A percentile compares a stretch with the other conserved stretches of the same genome.
These are phyloP conservation scores for Unio pictorum DNA, from an alignment of 2,888 invertebrate genomes.

Conservation along the genomic window DNA sequence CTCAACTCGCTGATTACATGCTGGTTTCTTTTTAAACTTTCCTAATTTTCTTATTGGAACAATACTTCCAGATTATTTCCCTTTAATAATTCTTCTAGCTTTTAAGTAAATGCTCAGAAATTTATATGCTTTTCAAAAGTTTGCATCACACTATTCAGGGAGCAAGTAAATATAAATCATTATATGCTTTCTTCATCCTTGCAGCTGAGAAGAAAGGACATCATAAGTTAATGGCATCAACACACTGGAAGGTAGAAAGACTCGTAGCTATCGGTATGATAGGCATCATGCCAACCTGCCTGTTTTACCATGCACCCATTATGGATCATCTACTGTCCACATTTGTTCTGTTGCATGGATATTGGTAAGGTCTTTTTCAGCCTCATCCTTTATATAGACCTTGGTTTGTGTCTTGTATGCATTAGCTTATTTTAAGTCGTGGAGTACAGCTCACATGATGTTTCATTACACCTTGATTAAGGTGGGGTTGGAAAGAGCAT, in stretches of 20 bases:
- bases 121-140: too few species aligned
- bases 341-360: conserved; percentile 71
- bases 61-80: too few species aligned
- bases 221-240: conserved; percentile 60
- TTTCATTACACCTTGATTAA: background rate
- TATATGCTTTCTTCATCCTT: conserved; percentile 6
- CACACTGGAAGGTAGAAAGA: conserved; percentile 70
- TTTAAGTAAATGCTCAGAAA: too few species aligned
- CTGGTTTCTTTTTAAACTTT: too few species aligned
- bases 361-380: conserved; percentile 67
- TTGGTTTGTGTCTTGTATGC: background rate
- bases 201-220: conserved; percentile 60
- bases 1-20: too few species aligned
- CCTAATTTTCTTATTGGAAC: too few species aligned
- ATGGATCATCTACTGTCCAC: conserved; percentile 71
- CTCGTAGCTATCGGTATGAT: conserved; percentile 69
- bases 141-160: too few species aligned
- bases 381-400: background rate
- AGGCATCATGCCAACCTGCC: conserved; percentile 71
- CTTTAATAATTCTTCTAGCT: too few species aligned
- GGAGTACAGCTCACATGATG: too few species aligned
- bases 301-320: conserved; percentile 69
- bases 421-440: background rate
- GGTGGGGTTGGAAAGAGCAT: background rate
- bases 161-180: background rate